These are phyloP conservation scores for Ranitomeya variabilis DNA, from an alignment of 2,113 vertebrate species.

Conservation along the genomic window DNA sequence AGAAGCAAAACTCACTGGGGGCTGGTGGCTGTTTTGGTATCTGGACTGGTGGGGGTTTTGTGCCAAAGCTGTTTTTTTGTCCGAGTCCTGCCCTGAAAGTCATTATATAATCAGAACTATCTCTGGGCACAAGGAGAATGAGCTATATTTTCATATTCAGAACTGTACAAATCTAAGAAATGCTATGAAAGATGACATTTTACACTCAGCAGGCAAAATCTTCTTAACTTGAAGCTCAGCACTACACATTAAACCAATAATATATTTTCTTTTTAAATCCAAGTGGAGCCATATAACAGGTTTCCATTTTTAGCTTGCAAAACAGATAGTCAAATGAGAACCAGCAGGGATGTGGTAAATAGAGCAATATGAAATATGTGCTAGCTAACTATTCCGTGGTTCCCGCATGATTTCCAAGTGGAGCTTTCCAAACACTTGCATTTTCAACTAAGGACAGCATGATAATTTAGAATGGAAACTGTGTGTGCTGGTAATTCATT, in stretches of 20 bases:
- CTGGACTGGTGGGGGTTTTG: too few relatives aligned
- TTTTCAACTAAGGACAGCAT: background rate
- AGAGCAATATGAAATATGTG: conserved; percentile 34
- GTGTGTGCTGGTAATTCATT: background rate
- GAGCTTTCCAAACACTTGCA: conserved; percentile 9
- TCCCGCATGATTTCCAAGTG: conserved; percentile 41
- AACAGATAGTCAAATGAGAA: conserved; percentile 46
- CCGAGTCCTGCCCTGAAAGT: background rate
- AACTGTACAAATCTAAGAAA: conserved; percentile 32
- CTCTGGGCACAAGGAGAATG: background rate
- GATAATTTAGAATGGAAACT: background rate
- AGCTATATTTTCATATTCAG: conserved; percentile 16
- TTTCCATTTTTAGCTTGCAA: conserved; percentile 49
- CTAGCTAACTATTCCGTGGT: conserved; percentile 31
- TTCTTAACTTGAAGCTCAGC: conserved; percentile 42
- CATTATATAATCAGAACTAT: conserved; percentile 3
- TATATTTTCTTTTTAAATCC: conserved; percentile 51
- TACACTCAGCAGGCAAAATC: conserved; percentile 44
- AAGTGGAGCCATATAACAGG: conserved; percentile 38
- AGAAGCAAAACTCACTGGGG: too few relatives aligned
- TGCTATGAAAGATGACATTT: conserved; percentile 44
- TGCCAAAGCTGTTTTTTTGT: too few relatives aligned
- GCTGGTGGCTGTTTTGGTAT: too few relatives aligned
- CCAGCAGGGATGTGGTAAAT: conserved; percentile 37
- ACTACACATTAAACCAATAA: conserved; percentile 45